A percentile compares a stretch with the other conserved stretches of the same genome.
These are phyloP conservation scores for Mesorhabditis belari DNA, from an alignment of 2,888 invertebrate genomes.

Conservation along the genomic window DNA sequence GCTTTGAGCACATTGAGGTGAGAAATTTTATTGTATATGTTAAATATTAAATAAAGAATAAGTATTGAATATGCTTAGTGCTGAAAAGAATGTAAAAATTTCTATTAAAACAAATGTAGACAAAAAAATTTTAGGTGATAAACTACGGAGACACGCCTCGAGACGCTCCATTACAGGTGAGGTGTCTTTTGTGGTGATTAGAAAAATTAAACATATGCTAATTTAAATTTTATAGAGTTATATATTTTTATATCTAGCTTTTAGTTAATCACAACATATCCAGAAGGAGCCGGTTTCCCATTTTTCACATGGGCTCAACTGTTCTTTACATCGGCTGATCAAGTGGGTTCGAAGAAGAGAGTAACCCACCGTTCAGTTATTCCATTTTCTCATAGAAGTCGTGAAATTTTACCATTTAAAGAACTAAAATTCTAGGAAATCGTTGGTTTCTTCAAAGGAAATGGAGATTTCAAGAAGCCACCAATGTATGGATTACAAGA, in stretches of 20 bases:
- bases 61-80: too few species aligned
- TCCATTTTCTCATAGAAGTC: neutral
- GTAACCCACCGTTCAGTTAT: neutral
- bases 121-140: slow-evolving; percentile 19
- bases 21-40: neutral
- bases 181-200: neutral
- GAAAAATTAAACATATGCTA: neutral
- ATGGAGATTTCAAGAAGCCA: slow-evolving; percentile 51
- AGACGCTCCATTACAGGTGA: slow-evolving; percentile 28
- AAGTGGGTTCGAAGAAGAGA: slow-evolving; percentile 12
- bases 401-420: neutral
- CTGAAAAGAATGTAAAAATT: too few species aligned
- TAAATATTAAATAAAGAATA: neutral
- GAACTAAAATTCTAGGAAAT: slow-evolving; percentile 30
- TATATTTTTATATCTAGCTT: too few species aligned
- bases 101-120: too few species aligned
- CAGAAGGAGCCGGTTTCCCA: slow-evolving; percentile 50
- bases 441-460: slow-evolving; percentile 51
- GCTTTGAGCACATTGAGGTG: slow-evolving; percentile 34
- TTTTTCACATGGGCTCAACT: slow-evolving; percentile 53
- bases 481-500: slow-evolving; percentile 45
- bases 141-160: slow-evolving; percentile 35
- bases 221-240: too few species aligned
- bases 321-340: slow-evolving; percentile 46
- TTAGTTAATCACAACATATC: slow-evolving; percentile 49